These are phyloP conservation scores for Heliconius aoede DNA, from an alignment of 2,888 invertebrate genomes.

Conservation along the genomic window DNA sequence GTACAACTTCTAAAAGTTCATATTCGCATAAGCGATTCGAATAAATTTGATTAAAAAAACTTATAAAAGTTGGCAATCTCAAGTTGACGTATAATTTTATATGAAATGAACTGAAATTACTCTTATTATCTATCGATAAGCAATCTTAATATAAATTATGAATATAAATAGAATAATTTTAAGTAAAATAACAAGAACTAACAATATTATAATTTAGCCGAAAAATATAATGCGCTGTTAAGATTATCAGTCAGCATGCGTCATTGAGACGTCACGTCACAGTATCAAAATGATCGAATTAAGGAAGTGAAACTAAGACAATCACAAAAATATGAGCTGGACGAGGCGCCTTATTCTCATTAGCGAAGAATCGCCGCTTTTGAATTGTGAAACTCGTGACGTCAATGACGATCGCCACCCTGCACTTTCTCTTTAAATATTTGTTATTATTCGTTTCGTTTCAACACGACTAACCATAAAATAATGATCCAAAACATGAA, in stretches of 20 bases:
- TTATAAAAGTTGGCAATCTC: too few relatives aligned
- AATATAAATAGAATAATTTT: too few relatives aligned
- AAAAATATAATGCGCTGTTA: slow-evolving; percentile 17
- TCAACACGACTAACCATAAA: neutral
- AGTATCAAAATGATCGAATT: slow-evolving; percentile 25
- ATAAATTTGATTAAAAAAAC: too few relatives aligned
- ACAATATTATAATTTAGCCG: neutral
- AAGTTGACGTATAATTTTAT: too few relatives aligned
- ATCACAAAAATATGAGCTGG: neutral
- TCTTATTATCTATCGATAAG: too few relatives aligned
- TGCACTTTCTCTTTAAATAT: slow-evolving; percentile 65
- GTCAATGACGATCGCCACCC: slow-evolving; percentile 65
- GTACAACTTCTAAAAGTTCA: too few relatives aligned
- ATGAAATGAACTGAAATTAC: too few relatives aligned
- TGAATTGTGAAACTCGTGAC: slow-evolving; percentile 71
- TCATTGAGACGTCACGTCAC: slow-evolving; percentile 18
- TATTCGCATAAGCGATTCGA: too few relatives aligned
- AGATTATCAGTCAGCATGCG: slow-evolving; percentile 20
- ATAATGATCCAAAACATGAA: neutral
- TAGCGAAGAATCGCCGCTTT: slow-evolving; percentile 53
- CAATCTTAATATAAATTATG: too few relatives aligned
- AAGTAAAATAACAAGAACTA: neutral
- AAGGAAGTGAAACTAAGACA: slow-evolving; percentile 21
- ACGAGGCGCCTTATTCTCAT: slow-evolving; percentile 26
- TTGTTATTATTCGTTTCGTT: neutral